Evolutionary conservation across 1,140 invertebrate genomes (phyloP).

Genomic region (Penaeus vannamei): DNA sequence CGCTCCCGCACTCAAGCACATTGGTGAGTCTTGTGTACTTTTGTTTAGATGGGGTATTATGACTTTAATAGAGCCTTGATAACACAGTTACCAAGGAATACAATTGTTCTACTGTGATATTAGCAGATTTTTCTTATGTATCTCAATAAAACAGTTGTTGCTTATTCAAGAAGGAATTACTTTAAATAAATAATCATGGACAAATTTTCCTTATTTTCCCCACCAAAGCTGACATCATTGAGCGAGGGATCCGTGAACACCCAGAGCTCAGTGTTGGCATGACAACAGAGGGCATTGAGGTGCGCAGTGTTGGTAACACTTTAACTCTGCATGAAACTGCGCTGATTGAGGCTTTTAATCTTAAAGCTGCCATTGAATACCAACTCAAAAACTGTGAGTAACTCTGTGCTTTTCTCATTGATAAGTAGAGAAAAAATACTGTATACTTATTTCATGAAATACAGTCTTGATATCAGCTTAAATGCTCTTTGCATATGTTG

Average conservation of each 20-base stretch:
- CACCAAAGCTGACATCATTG: slow-evolving; percentile 90
- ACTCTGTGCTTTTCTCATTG: background rate
- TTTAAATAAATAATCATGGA: no score
- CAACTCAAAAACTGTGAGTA: slow-evolving; percentile 91
- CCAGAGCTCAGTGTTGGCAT: slow-evolving; percentile 98
- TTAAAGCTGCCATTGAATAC: slow-evolving; percentile 99
- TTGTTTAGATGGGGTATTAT: background rate
- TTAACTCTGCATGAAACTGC: slow-evolving; percentile 96
- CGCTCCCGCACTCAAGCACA: slow-evolving; percentile 89
- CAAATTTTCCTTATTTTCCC: background rate
- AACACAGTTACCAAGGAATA: no score
- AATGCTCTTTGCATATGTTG: no score
- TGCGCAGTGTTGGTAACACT: slow-evolving; percentile 97
- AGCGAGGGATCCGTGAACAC: slow-evolving; percentile 95
- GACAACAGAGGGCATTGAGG: slow-evolving; percentile 97
- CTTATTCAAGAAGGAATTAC: no score
- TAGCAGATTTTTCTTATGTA: no score
- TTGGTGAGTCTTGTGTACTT: slow-evolving; percentile 74
- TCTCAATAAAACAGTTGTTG: no score
- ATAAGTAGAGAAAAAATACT: background rate
- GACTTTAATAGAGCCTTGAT: no score
- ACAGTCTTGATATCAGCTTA: background rate
- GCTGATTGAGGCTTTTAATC: slow-evolving; percentile 97
- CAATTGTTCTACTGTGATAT: no score
- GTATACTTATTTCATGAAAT: background rate